Percentiles rank a stretch among this genome's conserved stretches.
Conservation (phyloP, 2,797 vertebrate species). For the Clarias pachynema region DNA sequence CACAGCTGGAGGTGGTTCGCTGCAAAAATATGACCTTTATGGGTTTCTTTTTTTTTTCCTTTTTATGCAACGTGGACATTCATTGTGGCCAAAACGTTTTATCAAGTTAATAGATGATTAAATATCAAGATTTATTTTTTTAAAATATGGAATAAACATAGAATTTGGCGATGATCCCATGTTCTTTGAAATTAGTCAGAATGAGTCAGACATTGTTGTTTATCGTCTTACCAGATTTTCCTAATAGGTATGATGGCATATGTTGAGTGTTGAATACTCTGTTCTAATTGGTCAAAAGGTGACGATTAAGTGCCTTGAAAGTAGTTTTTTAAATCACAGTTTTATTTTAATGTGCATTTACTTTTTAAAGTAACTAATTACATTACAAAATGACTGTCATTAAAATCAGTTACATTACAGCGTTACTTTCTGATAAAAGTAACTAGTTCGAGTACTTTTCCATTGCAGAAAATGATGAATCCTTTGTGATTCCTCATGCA, state of each 20-base stretch:
- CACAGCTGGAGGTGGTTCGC: conserved; percentile 13
- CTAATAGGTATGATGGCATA: not conserved
- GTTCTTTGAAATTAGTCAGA: not conserved
- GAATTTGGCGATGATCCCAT: not conserved
- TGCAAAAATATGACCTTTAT: not conserved
- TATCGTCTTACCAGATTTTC: not conserved
- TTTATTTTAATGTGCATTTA: not conserved
- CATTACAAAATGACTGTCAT: too few species aligned
- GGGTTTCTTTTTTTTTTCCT: not conserved
- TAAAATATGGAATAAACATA: not conserved
- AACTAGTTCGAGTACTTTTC: too few species aligned
- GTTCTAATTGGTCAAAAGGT: not conserved
- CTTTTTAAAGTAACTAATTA: too few species aligned
- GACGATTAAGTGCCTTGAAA: not conserved
- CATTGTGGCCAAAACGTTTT: not conserved
- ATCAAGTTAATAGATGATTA: not conserved
- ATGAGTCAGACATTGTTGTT: too few species aligned
- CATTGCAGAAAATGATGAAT: too few species aligned
- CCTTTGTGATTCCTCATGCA: too few species aligned
- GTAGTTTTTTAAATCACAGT: not conserved
- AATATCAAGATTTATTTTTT: not conserved
- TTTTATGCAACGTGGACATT: conserved; percentile 7
- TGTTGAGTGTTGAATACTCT: not conserved
- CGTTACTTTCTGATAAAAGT: too few species aligned
- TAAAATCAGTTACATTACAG: too few species aligned